These are phyloP conservation scores for Misgurnus mizolepis DNA, from an alignment of 2,113 vertebrate species.

Conservation along the genomic window DNA sequence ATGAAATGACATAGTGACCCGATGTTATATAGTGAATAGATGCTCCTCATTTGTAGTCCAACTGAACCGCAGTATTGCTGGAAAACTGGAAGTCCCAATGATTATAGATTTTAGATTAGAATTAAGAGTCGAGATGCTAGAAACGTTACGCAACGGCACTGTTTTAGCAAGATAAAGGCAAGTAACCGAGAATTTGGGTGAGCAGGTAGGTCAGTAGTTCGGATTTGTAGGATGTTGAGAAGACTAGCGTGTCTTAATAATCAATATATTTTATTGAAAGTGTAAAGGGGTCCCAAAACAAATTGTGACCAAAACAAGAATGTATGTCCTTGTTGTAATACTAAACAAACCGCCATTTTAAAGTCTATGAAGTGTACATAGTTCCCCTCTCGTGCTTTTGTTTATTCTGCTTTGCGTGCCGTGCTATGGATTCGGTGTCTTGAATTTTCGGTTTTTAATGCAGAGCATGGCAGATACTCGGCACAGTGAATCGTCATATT, in stretches of 20 bases:
- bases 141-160: neutral
- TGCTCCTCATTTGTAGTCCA: constrained; percentile 9
- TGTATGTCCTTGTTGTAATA: constrained; percentile 81
- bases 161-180: constrained; percentile 9
- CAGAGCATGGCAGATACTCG: constrained; percentile 74
- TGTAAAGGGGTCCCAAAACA: constrained; percentile 61
- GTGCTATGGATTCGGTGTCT: constrained; percentile 77
- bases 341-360: constrained; percentile 64
- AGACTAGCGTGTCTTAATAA: constrained; percentile 63
- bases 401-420: constrained; percentile 75
- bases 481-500: neutral
- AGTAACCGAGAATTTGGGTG: neutral
- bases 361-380: constrained; percentile 77
- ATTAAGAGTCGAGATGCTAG: neutral
- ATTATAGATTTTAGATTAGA: constrained; percentile 23
- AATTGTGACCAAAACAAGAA: constrained; percentile 77
- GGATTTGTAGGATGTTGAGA: constrained; percentile 38
- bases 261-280: constrained; percentile 68
- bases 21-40: constrained; percentile 36
- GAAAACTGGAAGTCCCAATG: constrained; percentile 16
- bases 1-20: constrained; percentile 27
- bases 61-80: constrained; percentile 33
- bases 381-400: constrained; percentile 81
- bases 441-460: constrained; percentile 68
- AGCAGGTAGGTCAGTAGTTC: constrained; percentile 32